These are phyloP conservation scores for Hirudinaria manillensis DNA, from an alignment of 2,888 invertebrate genomes.

Conservation along the genomic window DNA sequence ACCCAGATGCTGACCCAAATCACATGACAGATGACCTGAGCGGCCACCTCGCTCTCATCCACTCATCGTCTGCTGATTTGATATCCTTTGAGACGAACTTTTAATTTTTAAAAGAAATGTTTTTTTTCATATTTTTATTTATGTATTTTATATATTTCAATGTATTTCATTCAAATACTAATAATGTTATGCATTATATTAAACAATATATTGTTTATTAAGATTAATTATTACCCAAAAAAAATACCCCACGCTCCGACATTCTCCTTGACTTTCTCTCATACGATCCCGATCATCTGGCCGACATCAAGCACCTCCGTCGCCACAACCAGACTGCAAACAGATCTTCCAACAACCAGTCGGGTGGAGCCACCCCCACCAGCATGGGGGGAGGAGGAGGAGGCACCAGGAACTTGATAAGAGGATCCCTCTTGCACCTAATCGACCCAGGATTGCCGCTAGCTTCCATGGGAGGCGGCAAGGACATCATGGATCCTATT, in stretches of 20 bases:
- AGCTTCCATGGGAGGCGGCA: slow-evolving; percentile 68
- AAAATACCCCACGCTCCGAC: too few species aligned
- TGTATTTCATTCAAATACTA: background rate
- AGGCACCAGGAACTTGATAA: slow-evolving; percentile 9
- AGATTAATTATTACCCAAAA: background rate
- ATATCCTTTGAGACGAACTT: slow-evolving; percentile 55
- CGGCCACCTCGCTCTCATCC: slow-evolving; percentile 88
- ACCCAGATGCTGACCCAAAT: slow-evolving; percentile 94
- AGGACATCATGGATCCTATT: slow-evolving; percentile 88
- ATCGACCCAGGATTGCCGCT: slow-evolving; percentile 30
- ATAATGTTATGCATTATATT: background rate
- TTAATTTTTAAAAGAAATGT: background rate
- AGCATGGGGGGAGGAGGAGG: background rate
- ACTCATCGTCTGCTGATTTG: slow-evolving; percentile 67
- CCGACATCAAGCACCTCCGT: slow-evolving; percentile 63
- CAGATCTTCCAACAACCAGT: slow-evolving; percentile 71
- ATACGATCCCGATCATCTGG: slow-evolving; percentile 75
- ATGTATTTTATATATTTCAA: background rate
- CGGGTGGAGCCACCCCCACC: slow-evolving; percentile 61
- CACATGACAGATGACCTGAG: slow-evolving; percentile 95
- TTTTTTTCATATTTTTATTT: background rate
- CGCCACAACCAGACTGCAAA: slow-evolving; percentile 71
- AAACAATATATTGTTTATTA: background rate
- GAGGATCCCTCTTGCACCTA: slow-evolving; percentile 35
- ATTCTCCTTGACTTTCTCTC: background rate